Percentiles rank a stretch among this genome's conserved stretches.
Conservation (phyloP, 2,888 invertebrate species). For the Apotomis turbidana region DNA sequence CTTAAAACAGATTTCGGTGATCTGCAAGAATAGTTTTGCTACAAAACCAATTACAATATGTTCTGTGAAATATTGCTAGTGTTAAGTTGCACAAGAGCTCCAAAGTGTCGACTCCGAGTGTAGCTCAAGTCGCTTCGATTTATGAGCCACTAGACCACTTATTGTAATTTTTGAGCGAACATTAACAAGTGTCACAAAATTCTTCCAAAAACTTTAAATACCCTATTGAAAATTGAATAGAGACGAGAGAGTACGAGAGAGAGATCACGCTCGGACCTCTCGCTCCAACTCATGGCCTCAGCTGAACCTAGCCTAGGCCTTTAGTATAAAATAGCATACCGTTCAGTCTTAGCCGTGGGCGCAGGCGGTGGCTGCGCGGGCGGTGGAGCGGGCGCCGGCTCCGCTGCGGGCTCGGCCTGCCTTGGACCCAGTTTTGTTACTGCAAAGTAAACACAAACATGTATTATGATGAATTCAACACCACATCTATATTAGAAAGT, state of each 20-base stretch:
- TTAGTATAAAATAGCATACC: slow-evolving; percentile 58
- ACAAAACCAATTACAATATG: slow-evolving; percentile 8
- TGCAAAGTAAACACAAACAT: slow-evolving; percentile 57
- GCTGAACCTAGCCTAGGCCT: no score
- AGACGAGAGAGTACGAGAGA: no score
- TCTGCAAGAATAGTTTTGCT: slow-evolving; percentile 3
- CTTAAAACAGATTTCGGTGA: slow-evolving; percentile 9
- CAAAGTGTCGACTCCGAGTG: background rate
- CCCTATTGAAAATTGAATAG: no score
- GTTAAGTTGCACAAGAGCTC: background rate
- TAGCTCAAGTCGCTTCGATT: background rate
- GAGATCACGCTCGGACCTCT: no score
- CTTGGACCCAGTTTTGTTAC: slow-evolving; percentile 89
- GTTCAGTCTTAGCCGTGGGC: slow-evolving; percentile 73
- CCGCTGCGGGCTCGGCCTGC: slow-evolving; percentile 77
- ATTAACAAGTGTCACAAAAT: no score
- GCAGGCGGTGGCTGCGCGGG: slow-evolving; percentile 71
- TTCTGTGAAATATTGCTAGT: background rate
- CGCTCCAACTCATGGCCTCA: no score
- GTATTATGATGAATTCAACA: no score
- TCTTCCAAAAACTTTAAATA: no score
- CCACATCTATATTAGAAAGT: no score
- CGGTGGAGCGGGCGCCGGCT: slow-evolving; percentile 73
- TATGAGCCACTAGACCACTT: background rate
- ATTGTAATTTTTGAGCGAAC: no score